A percentile compares a stretch with the other conserved stretches of the same genome.
These are phyloP conservation scores for Cariama cristata DNA, from an alignment of 2,113 vertebrate genomes.

Conservation along the genomic window DNA sequence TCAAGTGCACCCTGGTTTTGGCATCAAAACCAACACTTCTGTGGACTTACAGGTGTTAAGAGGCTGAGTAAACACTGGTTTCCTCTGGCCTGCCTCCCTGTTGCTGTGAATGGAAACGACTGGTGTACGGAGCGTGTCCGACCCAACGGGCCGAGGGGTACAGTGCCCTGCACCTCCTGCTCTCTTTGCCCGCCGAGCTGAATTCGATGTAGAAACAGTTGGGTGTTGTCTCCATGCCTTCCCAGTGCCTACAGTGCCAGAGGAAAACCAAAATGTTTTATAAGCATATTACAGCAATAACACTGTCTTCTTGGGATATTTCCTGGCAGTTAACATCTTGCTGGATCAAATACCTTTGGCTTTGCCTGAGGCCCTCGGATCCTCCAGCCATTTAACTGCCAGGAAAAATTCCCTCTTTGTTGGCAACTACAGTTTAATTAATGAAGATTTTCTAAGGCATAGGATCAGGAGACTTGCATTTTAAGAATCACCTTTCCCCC, in stretches of 20 bases:
- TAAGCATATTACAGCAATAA: not conserved
- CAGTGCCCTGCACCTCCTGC: not conserved
- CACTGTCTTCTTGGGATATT: not conserved
- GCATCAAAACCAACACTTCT: not conserved
- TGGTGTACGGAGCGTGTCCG: accelerated
- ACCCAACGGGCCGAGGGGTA: accelerated
- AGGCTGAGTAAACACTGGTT: not conserved
- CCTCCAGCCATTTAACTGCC: constrained; percentile 9
- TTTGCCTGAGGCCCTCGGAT: constrained; percentile 15
- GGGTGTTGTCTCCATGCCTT: not conserved
- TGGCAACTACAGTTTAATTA: constrained; percentile 1
- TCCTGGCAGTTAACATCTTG: constrained; percentile 38
- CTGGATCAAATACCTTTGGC: constrained; percentile 20
- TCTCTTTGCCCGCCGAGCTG: accelerated
- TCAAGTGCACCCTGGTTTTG: not conserved
- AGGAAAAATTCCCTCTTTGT: constrained; percentile 12
- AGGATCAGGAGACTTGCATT: not conserved
- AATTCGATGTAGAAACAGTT: not conserved
- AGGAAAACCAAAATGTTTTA: constrained; percentile 14
- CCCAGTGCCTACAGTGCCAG: not conserved
- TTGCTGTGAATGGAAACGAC: not conserved
- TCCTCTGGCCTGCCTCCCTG: not conserved
- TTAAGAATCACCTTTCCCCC: constrained; percentile 16
- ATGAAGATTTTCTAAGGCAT: not conserved
- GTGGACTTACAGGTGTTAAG: not conserved